Evolutionary conservation across 2,113 vertebrate genomes (phyloP), one percentile per base, ranked within the genome.

Genomic region (Microcebus lehilahytsara): DNA sequence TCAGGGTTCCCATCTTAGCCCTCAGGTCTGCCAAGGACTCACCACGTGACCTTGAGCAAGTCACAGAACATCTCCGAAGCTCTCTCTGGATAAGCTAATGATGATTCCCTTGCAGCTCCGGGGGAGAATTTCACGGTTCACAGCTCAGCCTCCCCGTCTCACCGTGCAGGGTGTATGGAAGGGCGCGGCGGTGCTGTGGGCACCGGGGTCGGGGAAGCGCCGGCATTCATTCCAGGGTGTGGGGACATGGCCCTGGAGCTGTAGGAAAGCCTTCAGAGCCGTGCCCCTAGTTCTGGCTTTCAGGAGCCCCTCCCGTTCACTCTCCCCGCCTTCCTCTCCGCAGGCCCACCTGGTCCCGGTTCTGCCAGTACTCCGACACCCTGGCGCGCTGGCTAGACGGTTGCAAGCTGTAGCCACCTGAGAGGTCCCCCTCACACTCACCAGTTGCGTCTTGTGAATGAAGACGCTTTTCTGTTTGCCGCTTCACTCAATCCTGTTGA

Each of bases 341-440:
- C 69, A 98, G 97, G 97, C 93, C 56, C 75, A 51, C 51, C 71
- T 98, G 97, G 97, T 85, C 92, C 84, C 75, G 23, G 79, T 71
- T 96, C 84, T 98, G 97, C 95, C 95, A 75, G 74, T 25, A 51
- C 22, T 79, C 96, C 0, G 87, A 97, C 87, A 92, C 87, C 1
- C 92, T 98, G 87, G 27, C 1, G 0, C 80, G 93, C 17, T 98
- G 97, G 97, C 58, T 98, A 53, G 97, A 97, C 0, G 96, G 97
- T 22, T 97, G 96, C 85, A 13, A 56, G 2, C 53, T 97, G 17
- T 95, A 97, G 91, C n/a, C 1, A 0, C 67, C 0, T 3, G 27
- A 10, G 27, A 0, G 13, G 20, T 19, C 85, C 34, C 56, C 0
- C 1, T 13, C 4, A 1, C 25, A 3, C 40, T 49, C 2, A 3